A percentile compares a stretch with the other conserved stretches of the same genome.
These are phyloP conservation scores for Steinernema khuongi DNA, from an alignment of 1,140 invertebrate genomes.

Conservation along the genomic window DNA sequence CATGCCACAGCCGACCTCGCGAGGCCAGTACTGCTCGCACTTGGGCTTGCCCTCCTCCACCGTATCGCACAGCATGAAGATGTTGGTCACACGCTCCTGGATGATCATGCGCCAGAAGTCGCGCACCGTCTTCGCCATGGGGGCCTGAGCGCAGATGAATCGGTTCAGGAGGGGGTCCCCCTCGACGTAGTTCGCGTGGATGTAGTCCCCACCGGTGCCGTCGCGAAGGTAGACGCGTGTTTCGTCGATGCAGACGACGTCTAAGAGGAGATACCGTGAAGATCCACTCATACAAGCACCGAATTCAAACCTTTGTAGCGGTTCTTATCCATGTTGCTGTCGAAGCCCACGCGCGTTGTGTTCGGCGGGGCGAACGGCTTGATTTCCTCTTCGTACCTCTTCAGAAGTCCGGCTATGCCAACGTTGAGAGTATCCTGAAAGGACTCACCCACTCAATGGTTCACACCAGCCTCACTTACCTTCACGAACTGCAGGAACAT, in stretches of 20 bases:
- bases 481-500: too few relatives aligned
- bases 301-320: conserved; percentile 30
- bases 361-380: conserved; percentile 24
- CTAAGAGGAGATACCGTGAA: conserved; percentile 17
- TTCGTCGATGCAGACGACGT: conserved; percentile 33
- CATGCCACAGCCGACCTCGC: conserved; percentile 3
- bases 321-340: conserved; percentile 29
- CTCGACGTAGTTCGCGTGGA: conserved; percentile 30
- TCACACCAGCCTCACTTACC: too few relatives aligned
- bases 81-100: conserved; percentile 69
- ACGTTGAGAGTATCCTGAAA: conserved; percentile 1
- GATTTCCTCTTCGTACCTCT: conserved; percentile 28
- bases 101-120: conserved; percentile 89
- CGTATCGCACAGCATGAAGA: conserved; percentile 82
- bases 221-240: conserved; percentile 34
- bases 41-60: conserved; percentile 67
- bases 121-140: conserved; percentile 73
- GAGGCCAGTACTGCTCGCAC: conserved; percentile 26
- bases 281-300: background rate
- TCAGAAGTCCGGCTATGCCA: conserved; percentile 17
- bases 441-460: too few relatives aligned
- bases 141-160: conserved; percentile 52
- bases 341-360: conserved; percentile 15
- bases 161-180: conserved; percentile 19
- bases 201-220: conserved; percentile 29